phyloP scores from a whole-genome alignment of 2,113 vertebrate species.

The Anguilla japonica region DNA sequence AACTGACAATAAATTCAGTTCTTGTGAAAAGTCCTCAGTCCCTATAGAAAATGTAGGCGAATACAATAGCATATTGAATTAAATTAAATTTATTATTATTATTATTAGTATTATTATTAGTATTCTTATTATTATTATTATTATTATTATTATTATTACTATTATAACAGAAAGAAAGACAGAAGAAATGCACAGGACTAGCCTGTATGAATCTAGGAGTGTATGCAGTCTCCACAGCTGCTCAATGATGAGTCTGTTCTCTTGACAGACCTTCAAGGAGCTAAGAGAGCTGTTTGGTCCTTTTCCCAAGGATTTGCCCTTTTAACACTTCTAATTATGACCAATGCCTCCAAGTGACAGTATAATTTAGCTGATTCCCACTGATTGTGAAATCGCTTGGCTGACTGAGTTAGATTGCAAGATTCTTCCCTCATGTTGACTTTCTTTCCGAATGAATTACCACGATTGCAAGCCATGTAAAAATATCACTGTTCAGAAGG shows the following conservation, averaged over 20 bases:
- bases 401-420: neutral
- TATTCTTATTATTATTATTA: too few relatives aligned
- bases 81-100: too few relatives aligned
- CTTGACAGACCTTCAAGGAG: neutral
- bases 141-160: too few relatives aligned
- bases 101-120: too few relatives aligned
- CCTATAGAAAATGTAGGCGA: neutral
- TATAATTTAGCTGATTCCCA: neutral
- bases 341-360: neutral
- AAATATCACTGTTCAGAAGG: neutral
- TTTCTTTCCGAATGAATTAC: neutral
- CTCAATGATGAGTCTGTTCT: neutral
- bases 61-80: neutral
- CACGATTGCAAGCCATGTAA: neutral
- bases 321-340: neutral
- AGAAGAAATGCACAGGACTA: too few relatives aligned
- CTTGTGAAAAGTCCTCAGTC: neutral
- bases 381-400: neutral
- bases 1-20: neutral
- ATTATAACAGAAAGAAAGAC: too few relatives aligned
- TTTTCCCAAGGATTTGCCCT: neutral
- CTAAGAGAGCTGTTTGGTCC: neutral
- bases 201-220: too few relatives aligned
- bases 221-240: too few relatives aligned
- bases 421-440: neutral